Evolutionary conservation across 1,140 invertebrate genomes (phyloP), one percentile per base, ranked within the genome.

Genomic region (Atopsyche davidsoni): DNA sequence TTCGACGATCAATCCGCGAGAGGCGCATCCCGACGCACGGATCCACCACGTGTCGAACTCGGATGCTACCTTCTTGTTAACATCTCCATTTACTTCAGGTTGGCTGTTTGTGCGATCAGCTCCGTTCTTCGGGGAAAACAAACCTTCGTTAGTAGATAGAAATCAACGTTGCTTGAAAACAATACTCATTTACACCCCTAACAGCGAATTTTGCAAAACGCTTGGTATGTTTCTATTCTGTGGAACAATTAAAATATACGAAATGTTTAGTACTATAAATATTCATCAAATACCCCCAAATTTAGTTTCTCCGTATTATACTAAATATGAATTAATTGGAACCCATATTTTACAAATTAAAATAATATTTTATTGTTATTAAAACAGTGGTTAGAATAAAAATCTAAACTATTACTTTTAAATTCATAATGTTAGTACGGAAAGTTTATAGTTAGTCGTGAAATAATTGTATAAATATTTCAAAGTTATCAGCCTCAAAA

Each of bases 81-180:
- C 48, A 51, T 51, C 48, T 51, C 48, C 32, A 51, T 51, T 51
- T 51, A 51, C 48, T 40, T 51, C 48, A 44, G 48, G 13, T 41
- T 28, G 41, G 48, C 39, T 51, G 48, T 51, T 51, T 51, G 45
- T 44, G 32, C 41, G 40, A 43, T 44, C 48, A 19, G 41, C 21
- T 44, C 48, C 28, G 41, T 28, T 50, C 19, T 18, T n/a, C 19
- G 14, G 42, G 4, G 32, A 51, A 44, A 51, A 51, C 21, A 51
- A 22, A 31, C 48, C n/a, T 32, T 13, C 47, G 36, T 50, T 50
- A 22, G 34, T 19, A 18, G 18, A 16, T 19, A 14, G 34, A 50
- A 47, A 50, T 35, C 11, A 19, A 14, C 28, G 16, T n/a, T n/a
- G n/a, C n/a, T n/a, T n/a, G n/a, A n/a, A n/a, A 21, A 25, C 19